These are phyloP conservation scores for Sterrhoptilus dennistouni DNA, from an alignment of 2,113 vertebrate species.

Conservation along the genomic window DNA sequence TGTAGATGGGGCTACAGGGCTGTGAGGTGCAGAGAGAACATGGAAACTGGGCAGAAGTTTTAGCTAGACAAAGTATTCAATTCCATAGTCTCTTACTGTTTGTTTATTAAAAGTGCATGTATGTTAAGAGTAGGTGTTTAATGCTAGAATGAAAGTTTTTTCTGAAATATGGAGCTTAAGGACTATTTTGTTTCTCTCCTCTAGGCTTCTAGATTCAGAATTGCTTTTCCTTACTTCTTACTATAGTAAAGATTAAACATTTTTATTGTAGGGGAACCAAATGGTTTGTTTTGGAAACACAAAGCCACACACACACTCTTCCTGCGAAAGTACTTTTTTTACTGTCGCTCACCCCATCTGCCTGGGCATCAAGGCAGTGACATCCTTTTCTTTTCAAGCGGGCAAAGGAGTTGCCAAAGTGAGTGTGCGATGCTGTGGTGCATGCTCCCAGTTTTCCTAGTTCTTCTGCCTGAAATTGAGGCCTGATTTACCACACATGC, in stretches of 20 bases:
- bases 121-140: neutral
- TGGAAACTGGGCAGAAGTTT: neutral
- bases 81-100: neutral
- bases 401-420: neutral
- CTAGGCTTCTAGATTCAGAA: neutral
- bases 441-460: neutral
- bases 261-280: neutral
- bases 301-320: neutral
- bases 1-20: neutral
- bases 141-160: neutral
- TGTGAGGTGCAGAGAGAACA: neutral
- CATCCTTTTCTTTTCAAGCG: neutral
- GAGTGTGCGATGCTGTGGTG: accelerated
- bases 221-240: neutral
- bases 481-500: accelerated
- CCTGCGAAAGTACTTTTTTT: neutral
- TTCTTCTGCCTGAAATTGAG: neutral
- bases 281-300: neutral
- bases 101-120: neutral
- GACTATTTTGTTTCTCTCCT: neutral
- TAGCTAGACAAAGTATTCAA: neutral
- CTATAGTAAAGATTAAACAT: neutral
- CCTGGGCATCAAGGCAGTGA: neutral
- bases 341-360: accelerated
- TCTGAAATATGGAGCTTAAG: neutral